A percentile compares a stretch with the other conserved stretches of the same genome.
phyloP scores from a whole-genome alignment of 1,140 invertebrate genomes.

The Zeugodacus cucurbitae region DNA sequence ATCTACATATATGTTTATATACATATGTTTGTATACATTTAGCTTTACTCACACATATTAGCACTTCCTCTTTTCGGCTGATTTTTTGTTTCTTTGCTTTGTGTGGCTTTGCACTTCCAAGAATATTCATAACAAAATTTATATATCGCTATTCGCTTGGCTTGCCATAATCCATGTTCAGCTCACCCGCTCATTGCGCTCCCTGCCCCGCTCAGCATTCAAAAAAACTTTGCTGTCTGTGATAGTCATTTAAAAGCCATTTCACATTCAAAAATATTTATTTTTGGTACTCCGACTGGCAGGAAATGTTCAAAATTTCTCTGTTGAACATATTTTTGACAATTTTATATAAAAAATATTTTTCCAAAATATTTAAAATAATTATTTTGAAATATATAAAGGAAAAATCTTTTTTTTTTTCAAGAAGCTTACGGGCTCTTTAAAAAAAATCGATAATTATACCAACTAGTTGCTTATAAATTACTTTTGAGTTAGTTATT shows the following conservation, averaged over 20 bases:
- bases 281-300: neutral
- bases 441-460: no score
- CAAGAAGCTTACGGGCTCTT: no score
- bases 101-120: neutral
- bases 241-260: neutral
- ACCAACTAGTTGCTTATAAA: no score
- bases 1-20: neutral
- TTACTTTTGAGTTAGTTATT: no score
- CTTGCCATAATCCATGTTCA: neutral
- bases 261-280: constrained; percentile 18
- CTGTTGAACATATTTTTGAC: neutral
- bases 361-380: no score
- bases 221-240: neutral
- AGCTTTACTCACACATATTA: neutral
- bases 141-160: neutral
- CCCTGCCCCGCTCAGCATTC: neutral
- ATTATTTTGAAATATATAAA: no score
- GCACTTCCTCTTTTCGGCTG: neutral
- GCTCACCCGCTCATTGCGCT: neutral
- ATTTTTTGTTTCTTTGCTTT: neutral
- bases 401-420: no score
- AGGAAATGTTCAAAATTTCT: neutral
- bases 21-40: neutral
- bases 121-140: constrained; percentile 34
- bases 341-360: no score